These are phyloP conservation scores for Syrista parreyssii DNA, from an alignment of 2,888 invertebrate genomes.

Conservation along the genomic window DNA sequence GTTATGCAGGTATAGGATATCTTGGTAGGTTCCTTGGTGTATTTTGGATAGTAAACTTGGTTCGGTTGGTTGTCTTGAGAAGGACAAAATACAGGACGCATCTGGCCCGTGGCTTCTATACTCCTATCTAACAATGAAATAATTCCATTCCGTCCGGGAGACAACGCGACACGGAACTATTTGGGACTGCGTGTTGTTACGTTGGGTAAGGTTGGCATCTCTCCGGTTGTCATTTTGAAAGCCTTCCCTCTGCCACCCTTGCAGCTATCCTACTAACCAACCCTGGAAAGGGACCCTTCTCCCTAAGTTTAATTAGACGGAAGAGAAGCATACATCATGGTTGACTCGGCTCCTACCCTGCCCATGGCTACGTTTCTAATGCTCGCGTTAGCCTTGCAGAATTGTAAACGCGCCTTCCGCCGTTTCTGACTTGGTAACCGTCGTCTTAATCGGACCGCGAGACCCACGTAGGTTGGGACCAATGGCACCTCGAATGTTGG, in stretches of 20 bases:
- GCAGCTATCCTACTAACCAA: conserved; percentile 40
- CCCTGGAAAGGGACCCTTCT: conserved; percentile 33
- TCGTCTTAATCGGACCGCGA: conserved; percentile 18
- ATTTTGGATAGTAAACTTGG: not conserved
- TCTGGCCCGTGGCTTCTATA: not conserved
- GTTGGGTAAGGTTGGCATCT: conserved; percentile 13
- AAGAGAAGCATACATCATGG: conserved; percentile 54
- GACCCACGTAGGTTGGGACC: not conserved
- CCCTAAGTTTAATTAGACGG: conserved; percentile 58
- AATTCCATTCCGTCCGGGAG: not conserved
- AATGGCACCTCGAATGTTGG: not conserved
- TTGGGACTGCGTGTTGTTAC: not conserved
- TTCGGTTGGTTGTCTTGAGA: not conserved
- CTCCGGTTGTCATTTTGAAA: conserved; percentile 50
- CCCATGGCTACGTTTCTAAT: conserved; percentile 15
- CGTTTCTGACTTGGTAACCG: conserved; percentile 23
- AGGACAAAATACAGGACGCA: not conserved
- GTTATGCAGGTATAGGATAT: not conserved
- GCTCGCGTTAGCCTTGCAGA: conserved; percentile 40
- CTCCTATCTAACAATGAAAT: not conserved
- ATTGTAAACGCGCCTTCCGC: conserved; percentile 32
- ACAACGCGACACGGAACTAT: conserved; percentile 3
- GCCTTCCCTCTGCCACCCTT: conserved; percentile 40
- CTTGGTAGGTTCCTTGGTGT: not conserved
- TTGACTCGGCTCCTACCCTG: conserved; percentile 40